Conservation (phyloP, 2,888 invertebrate species). For the Eristalinus aeneus region DNA sequence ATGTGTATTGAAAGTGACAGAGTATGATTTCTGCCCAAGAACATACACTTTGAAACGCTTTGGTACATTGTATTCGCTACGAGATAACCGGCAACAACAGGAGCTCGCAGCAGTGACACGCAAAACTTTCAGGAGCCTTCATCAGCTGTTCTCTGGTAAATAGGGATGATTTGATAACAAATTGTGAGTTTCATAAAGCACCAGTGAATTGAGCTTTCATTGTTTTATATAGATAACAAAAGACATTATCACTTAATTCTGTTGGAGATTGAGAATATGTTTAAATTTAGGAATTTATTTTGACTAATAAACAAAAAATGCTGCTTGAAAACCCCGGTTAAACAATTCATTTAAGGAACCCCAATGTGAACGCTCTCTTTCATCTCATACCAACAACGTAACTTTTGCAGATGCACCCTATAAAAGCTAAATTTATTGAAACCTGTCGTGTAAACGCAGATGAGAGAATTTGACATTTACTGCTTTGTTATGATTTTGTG, state of each 20-base stretch:
- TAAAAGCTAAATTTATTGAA: neutral
- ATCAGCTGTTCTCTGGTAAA: conserved; percentile 37
- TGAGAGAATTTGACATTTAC: neutral
- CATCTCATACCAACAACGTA: too few relatives aligned
- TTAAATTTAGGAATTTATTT: too few relatives aligned
- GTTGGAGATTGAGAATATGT: too few relatives aligned
- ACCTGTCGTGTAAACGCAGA: neutral
- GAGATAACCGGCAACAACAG: conserved; percentile 17
- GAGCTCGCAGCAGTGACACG: neutral
- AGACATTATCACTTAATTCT: too few relatives aligned
- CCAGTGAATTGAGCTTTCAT: neutral
- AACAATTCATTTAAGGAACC: too few relatives aligned
- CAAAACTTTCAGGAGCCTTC: neutral
- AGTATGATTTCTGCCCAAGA: neutral
- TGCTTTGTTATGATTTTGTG: neutral
- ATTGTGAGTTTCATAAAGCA: neutral
- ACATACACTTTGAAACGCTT: neutral
- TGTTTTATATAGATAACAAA: neutral
- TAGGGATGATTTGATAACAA: neutral
- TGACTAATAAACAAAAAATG: too few relatives aligned
- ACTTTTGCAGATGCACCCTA: neutral
- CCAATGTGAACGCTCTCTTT: too few relatives aligned
- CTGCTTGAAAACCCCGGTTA: too few relatives aligned
- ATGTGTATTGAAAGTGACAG: conserved; percentile 15
- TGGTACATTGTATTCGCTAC: conserved; percentile 7